Evolutionary conservation across 2,113 vertebrate genomes (phyloP), one percentile per base, ranked within the genome.

Genomic region (Dromiciops gliroides): DNA sequence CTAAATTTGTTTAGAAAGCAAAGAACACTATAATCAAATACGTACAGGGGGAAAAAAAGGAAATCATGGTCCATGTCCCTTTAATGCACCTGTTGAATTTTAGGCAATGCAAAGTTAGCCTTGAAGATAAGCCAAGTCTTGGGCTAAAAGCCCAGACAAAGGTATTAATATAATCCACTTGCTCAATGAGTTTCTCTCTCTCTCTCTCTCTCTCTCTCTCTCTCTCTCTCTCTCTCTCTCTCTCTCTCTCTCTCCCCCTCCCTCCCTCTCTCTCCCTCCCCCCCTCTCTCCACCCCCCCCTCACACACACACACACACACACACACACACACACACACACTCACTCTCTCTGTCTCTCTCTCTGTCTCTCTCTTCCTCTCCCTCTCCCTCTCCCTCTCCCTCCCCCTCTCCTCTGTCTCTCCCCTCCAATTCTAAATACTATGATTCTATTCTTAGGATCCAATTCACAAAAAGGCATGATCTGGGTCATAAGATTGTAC

Each of bases 391-490:
- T 75, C 37, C n/a, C 37, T 16, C 37, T n/a, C 37, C n/a, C 14
- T 67, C 60, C 2, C 37, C 0, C 28, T 8, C 28, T 50, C 22
- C 10, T 89, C 7, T n/a, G n/a, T 6, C 37, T 1, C 28, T 8
- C 28, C 51, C 22, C 10, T 89, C 7, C 91, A 60, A 0, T 91
- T 94, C 51, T 16, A 96, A 91, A 49, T 0, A 0, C 3, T 94
- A 9, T 0, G 25, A 23, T 49, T 97, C 95, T 90, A 0, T 90
- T 91, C 48, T 93, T 89, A 75, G 95, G 97, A 97, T 51, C 44
- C 51, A 3, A 2, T 28, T 10, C 92, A 67, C 56, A 1, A 52
- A 94, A 95, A 91, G 37, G 16, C 50, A 92, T 28, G 0, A 22
- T 83, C 51, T 51, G 56, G 44, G 67, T 28, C 51, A 26, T 37